A percentile compares a stretch with the other conserved stretches of the same genome.
Conservation (phyloP, 2,113 vertebrate species). For the Falco punctatus region DNA sequence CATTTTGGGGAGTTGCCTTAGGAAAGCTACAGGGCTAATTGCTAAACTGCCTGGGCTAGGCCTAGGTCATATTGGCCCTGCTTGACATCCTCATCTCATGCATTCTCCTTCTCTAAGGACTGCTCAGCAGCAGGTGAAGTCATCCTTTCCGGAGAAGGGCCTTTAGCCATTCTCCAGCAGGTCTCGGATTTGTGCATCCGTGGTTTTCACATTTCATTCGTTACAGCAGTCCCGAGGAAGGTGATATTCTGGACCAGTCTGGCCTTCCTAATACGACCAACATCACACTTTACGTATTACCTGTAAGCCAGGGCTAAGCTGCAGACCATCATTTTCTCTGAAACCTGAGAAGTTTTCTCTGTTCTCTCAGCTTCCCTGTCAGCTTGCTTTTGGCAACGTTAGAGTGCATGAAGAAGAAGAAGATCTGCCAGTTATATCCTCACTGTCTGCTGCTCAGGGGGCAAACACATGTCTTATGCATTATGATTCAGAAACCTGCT, state of each 20-base stretch:
- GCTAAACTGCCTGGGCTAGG: neutral
- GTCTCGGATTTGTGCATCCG: neutral
- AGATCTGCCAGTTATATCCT: constrained; percentile 26
- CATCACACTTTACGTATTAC: neutral
- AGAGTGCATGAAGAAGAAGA: constrained; percentile 24
- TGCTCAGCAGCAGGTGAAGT: neutral
- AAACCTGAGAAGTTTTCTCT: neutral
- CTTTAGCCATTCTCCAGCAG: accelerated
- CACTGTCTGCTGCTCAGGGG: constrained; percentile 2
- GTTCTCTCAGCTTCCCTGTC: neutral
- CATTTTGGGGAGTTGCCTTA: neutral
- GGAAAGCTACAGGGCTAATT: neutral
- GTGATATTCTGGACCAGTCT: neutral
- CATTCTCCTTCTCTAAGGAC: neutral
- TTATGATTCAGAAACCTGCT: constrained; percentile 30
- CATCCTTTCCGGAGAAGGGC: neutral
- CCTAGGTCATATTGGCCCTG: neutral
- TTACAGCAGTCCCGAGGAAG: neutral
- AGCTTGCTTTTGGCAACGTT: constrained; percentile 34
- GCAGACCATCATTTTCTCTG: neutral
- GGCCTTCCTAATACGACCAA: neutral
- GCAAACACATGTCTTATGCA: neutral
- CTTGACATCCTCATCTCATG: neutral
- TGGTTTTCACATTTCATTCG: neutral
- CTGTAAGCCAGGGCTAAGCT: neutral